These are phyloP conservation scores for Dendrocincla tyrannina DNA, from an alignment of 2,797 vertebrate genomes.

Conservation along the genomic window DNA sequence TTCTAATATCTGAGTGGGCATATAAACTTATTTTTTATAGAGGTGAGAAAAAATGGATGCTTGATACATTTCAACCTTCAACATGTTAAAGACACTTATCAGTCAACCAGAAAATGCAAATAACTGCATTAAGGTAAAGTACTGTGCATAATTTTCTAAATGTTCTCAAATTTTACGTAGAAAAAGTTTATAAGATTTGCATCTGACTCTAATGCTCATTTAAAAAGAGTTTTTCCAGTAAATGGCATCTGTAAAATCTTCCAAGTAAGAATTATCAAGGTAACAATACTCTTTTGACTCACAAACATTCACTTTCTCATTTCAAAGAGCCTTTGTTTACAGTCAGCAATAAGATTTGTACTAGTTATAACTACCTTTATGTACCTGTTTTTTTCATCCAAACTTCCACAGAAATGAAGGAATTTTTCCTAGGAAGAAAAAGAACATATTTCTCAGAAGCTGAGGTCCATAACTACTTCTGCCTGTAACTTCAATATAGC, in stretches of 20 bases:
- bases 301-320: neutral
- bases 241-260: neutral
- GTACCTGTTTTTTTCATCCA: neutral
- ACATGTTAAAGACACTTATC: neutral
- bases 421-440: neutral
- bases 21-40: neutral
- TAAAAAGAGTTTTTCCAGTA: neutral
- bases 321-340: neutral
- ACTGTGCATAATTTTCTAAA: neutral
- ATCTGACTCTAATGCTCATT: accelerated
- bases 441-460: neutral
- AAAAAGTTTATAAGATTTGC: neutral
- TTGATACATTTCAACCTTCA: neutral
- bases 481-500: neutral
- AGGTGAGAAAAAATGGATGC: neutral
- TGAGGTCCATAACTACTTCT: neutral
- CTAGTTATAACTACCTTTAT: neutral
- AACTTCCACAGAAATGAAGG: neutral
- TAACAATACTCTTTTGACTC: neutral
- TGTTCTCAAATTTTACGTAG: neutral
- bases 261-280: neutral
- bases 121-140: neutral
- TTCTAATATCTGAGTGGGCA: neutral
- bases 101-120: neutral
- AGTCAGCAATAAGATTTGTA: neutral